Conservation (phyloP, 2,888 invertebrate species). For the Eueremaeus valkanovi region DNA sequence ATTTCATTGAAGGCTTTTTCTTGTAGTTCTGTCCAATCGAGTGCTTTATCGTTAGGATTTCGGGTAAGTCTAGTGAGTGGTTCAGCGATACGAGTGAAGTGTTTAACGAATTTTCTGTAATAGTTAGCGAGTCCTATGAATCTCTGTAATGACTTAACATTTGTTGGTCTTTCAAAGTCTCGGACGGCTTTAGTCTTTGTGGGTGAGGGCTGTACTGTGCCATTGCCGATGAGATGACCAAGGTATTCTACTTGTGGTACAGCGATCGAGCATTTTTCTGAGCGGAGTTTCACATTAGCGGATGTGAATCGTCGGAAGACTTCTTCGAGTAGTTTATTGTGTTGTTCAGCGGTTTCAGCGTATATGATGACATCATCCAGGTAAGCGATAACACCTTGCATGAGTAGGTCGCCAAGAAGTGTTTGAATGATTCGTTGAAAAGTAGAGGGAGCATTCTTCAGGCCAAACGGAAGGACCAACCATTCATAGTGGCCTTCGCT, state of each 20-base stretch:
- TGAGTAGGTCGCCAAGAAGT: no score
- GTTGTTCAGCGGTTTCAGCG: not conserved
- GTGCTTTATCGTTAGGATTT: not conserved
- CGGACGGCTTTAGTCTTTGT: not conserved
- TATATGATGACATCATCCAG: slow-evolving; percentile 26
- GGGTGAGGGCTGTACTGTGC: not conserved
- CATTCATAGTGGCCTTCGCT: not conserved
- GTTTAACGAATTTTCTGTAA: slow-evolving; percentile 5
- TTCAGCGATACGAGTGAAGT: not conserved
- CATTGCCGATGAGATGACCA: not conserved
- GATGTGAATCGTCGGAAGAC: not conserved
- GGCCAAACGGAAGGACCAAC: not conserved
- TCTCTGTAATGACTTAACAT: not conserved
- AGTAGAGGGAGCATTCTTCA: not conserved
- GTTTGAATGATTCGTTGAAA: not conserved
- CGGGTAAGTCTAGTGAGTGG: not conserved
- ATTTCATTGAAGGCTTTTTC: slow-evolving; percentile 5
- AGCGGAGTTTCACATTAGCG: not conserved
- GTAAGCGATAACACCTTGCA: not conserved
- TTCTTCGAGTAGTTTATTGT: not conserved
- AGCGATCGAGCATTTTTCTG: not conserved
- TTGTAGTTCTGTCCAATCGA: slow-evolving; percentile 9
- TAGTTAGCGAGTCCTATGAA: slow-evolving; percentile 19
- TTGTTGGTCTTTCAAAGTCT: not conserved
- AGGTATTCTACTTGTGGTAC: not conserved